Base-by-base conservation (phyloP, 2,888 invertebrate species). In the Drosophila aldrichi region DNA sequence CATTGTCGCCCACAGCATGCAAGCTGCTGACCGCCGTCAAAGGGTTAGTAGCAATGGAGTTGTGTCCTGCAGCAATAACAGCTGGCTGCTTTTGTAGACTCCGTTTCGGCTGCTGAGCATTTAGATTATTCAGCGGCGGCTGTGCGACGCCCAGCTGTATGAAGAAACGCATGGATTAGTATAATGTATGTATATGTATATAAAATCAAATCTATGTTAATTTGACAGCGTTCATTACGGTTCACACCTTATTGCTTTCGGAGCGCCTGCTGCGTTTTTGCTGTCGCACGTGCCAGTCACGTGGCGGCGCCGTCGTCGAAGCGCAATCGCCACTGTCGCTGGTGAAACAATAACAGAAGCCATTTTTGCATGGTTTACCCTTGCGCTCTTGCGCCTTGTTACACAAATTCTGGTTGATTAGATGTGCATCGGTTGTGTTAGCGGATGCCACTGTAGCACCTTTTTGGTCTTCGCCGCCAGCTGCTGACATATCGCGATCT, bases 311-410 rank as follows among this genome's bases (percentile, higher is more conserved):
- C 38, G 62, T 52, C 18, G 74, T 54, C 18, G 75, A 74, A 5
- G 69, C 77, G 22, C 79, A 82, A 46, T 92, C 93, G 6, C 92
- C 93, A 58, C 93, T 93, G 79, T 93, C 92, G 70, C 93, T 93
- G 25, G 92, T 92, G 73, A 92, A 93, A 67, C 93, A 93, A 60
- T 93, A 93, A 55, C 93, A 93, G 65, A 92, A 92, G 14, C 93
- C 93, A 69, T 92, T 90, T 68, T 91, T 82, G 67, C 93, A 93
- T 2, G 92, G 93, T 46, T 93, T 93, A 16, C 82, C 90, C 64
- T 86, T 90, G 12, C 92, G 88, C 60, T 92, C 92, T 32, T 91
- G 91, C 7, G 88, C 88, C 68, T 92, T 92, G 59, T 92, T 92
- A 55, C 90, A 88, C 29, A 89, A 80, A 77, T 92, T 92, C 67